Base-by-base conservation (phyloP, 37 sponge, comb jelly and placozoan genomes). In the Ianthella basta region DNA sequence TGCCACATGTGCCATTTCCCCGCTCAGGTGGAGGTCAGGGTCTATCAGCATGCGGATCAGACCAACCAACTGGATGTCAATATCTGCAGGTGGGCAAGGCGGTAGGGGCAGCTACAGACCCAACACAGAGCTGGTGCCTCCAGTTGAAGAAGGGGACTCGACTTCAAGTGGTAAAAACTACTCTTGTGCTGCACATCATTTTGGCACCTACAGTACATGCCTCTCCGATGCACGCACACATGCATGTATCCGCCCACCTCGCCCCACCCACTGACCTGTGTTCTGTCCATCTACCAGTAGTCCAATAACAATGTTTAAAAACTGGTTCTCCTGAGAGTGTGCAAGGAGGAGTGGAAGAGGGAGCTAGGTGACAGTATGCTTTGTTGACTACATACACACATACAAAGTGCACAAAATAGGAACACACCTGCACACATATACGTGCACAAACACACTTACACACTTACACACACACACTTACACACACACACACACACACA, bases 11-110 rank as follows among this genome's bases (percentile, higher is more conserved):
- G 85, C 61, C 12, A 72, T 41, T 14, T 84, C 67, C 15, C 81
- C 90, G 4, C 90, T 36, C 70, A 88, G 79, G 73, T 95, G 91
- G 83, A 82, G 81, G 37, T 96, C 99, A 0, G 99, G 95, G 80
- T 92, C 91, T n/a, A 99, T 93, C 24, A 99, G 80, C 60, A 86
- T 93, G 37, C 86, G 89, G 19, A 97, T 85, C 18, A 97, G 93
- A 0, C 93, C 95, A 16, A 94, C 87, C 84, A 94, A 36, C 82
- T 95, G 95, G 0, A 95, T 91, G 74, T 90, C 95, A 67, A 82
- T 75, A 25, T 89, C 95, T 95, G 59, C 21, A 20, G 81, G 56
- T n/a, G 50, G 8, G 50, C 50, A 8, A 44, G 50, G 50, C 8
- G 65, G 65, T 5, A 63, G 8, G 24, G 65, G 29, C 65, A 63